Evolutionary conservation across 1,140 invertebrate genomes (phyloP).

Genomic region (Capitella teleta): DNA sequence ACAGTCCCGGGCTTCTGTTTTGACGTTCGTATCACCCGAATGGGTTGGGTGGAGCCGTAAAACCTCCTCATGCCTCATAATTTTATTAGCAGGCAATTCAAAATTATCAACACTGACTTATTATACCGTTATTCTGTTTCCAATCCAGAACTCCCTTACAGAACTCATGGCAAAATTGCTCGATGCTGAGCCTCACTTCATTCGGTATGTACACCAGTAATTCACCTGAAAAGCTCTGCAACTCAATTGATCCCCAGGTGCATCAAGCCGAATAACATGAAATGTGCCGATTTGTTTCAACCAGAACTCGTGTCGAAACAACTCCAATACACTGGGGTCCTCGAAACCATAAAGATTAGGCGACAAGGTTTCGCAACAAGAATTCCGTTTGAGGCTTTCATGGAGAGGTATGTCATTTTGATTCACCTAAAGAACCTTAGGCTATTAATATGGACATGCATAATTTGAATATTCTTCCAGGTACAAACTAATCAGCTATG

Average conservation of each 20-base stretch:
- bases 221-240: neutral
- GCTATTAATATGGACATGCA: too few species aligned
- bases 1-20: too few species aligned
- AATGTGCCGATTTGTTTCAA: slow-evolving; percentile 17
- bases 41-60: too few species aligned
- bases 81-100: too few species aligned
- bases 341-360: slow-evolving; percentile 33
- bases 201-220: slow-evolving; percentile 10
- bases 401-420: neutral
- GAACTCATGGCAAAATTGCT: slow-evolving; percentile 55
- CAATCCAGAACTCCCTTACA: slow-evolving; percentile 66
- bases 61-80: too few species aligned
- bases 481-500: too few species aligned
- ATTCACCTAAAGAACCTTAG: too few species aligned
- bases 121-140: too few species aligned
- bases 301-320: slow-evolving; percentile 58
- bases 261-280: slow-evolving; percentile 27
- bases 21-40: too few species aligned
- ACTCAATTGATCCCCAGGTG: slow-evolving; percentile 17
- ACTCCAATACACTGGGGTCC: slow-evolving; percentile 46
- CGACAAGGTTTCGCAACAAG: slow-evolving; percentile 32
- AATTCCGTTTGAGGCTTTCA: slow-evolving; percentile 16
- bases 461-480: too few species aligned
- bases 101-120: too few species aligned
- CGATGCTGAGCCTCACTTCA: slow-evolving; percentile 23